These are phyloP conservation scores for Drosophila watanabei DNA, from an alignment of 1,140 invertebrate genomes.

Conservation along the genomic window DNA sequence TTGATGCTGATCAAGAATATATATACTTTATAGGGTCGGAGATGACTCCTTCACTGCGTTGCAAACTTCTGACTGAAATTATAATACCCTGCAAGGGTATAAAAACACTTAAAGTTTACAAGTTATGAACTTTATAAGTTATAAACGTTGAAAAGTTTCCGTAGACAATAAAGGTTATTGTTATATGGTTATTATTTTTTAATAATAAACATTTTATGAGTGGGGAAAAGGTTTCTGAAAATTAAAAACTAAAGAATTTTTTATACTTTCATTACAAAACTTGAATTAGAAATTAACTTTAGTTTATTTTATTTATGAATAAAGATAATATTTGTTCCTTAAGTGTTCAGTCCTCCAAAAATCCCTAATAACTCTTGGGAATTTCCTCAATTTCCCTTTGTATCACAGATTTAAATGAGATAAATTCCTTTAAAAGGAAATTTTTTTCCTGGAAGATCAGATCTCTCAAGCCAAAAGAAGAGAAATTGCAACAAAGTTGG, in stretches of 20 bases:
- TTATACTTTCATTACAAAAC: too few relatives aligned
- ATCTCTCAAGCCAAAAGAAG: slow-evolving; percentile 21
- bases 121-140: slow-evolving; percentile 8
- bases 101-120: slow-evolving; percentile 8
- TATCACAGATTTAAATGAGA: neutral
- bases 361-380: neutral
- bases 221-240: neutral
- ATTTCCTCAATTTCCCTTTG: neutral
- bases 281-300: too few relatives aligned
- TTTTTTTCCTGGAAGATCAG: slow-evolving; percentile 17
- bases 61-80: too few relatives aligned
- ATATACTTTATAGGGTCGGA: too few relatives aligned
- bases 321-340: too few relatives aligned
- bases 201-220: neutral
- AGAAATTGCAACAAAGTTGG: slow-evolving; percentile 26
- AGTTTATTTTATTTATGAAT: too few relatives aligned
- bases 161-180: neutral
- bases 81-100: too few relatives aligned
- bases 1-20: too few relatives aligned
- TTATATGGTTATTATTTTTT: too few relatives aligned
- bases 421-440: slow-evolving; percentile 13
- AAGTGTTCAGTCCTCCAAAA: neutral
- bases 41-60: too few relatives aligned
- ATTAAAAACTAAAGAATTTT: too few relatives aligned
- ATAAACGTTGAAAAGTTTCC: slow-evolving; percentile 2